A percentile compares a stretch with the other conserved stretches of the same genome.
phyloP scores from a whole-genome alignment of 2,888 invertebrate species.

The Gryllus longicercus region DNA sequence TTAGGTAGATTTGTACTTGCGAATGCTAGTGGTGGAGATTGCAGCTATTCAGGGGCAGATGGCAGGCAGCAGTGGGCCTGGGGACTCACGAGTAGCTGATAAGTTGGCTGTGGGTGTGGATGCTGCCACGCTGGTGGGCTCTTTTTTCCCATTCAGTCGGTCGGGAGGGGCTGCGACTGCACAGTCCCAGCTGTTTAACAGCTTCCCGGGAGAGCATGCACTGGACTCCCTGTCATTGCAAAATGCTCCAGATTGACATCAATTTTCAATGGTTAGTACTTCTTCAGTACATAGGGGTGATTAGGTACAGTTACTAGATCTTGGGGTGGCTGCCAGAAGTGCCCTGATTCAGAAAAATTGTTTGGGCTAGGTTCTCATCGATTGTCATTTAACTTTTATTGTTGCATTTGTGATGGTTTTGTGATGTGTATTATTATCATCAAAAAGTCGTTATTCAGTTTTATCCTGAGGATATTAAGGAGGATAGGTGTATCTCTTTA shows the following conservation, averaged over 20 bases:
- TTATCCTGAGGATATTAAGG: no score
- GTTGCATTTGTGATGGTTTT: no score
- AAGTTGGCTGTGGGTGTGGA: background rate
- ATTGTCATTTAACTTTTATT: no score
- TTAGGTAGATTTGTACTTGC: conserved; percentile 46
- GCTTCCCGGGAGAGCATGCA: conserved; percentile 59
- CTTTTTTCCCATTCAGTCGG: conserved; percentile 52
- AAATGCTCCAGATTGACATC: conserved; percentile 61
- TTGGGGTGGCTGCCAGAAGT: no score
- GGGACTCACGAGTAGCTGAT: conserved; percentile 44
- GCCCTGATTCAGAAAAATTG: no score
- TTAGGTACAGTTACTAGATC: no score
- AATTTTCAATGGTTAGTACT: background rate
- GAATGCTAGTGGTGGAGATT: conserved; percentile 47
- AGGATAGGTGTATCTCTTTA: no score
- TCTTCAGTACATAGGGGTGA: no score
- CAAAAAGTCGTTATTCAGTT: no score
- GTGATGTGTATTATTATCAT: no score
- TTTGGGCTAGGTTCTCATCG: no score
- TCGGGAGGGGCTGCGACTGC: conserved; percentile 27
- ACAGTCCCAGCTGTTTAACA: conserved; percentile 39
- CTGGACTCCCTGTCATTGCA: conserved; percentile 67
- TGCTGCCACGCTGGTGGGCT: conserved; percentile 39
- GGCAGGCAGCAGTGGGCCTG: background rate
- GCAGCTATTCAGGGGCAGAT: conserved; percentile 26